Evolutionary conservation across 2,888 invertebrate genomes (phyloP), one percentile per base, ranked within the genome.

Genomic region (Spisula solida): DNA sequence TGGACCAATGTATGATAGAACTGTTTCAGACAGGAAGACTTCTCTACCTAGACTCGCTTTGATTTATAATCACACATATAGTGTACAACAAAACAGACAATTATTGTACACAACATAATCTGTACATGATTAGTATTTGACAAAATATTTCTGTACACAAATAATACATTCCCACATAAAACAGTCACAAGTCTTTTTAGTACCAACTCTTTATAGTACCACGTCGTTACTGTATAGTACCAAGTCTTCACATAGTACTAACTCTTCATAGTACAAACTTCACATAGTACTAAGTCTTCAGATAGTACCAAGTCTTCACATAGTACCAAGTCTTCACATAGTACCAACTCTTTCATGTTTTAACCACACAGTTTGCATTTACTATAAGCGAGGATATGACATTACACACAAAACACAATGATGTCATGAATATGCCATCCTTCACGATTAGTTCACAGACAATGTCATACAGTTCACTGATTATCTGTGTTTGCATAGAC

Each of bases 81-180:
- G 20, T 25, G 5, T 66, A 66, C 60, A 66, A 66, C 41, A 41
- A 41, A 41, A 2, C 41, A 41, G 41, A 41, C 41, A 41, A 41
- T 41, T 41, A 41, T 41, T 41, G 41, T 41, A 41, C 41, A 41
- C 8, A 66, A 66, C 60, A 66, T 4, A 25, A 25, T 66, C 60
- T 66, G 60, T 66, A 66, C 60, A 66, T 66, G 60, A 66, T 66
- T 66, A 66, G 60, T 66, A 20, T 66, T 25, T n/a, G 8, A 66
- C 25, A 25, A 66, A 66, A 25, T 41, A 41, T 25, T 66, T 25
- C 25, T 66, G 60, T 66, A 66, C 60, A 66, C 60, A 12, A 51
- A 51, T 16, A 51, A 51, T 51, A 51, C 12, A 12, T 51, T 51
- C 51, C 51, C 51, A 16, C 51, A 12, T 51, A 12, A 16, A 8